phyloP scores from a whole-genome alignment of 2,797 vertebrate species.

The Urophycis tenuis region DNA sequence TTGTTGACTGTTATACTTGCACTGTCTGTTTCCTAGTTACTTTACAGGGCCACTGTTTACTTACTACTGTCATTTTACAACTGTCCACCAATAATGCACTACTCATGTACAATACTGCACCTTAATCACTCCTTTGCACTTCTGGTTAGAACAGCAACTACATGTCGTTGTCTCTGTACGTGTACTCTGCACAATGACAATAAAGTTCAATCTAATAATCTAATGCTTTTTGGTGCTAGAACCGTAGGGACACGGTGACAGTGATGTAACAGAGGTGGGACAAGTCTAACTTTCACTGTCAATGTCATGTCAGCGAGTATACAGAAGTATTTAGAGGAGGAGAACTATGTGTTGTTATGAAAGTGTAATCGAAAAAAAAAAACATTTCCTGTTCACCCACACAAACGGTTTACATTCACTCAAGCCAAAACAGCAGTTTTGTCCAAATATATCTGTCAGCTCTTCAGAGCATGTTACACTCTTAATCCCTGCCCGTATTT shows the following conservation, averaged over 20 bases:
- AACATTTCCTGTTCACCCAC: not conserved
- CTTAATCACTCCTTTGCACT: no score
- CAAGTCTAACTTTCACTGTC: not conserved
- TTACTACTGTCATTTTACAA: no score
- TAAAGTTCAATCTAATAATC: no score
- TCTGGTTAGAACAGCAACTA: no score
- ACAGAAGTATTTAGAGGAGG: not conserved
- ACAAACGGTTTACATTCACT: constrained; percentile 8
- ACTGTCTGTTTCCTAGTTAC: no score
- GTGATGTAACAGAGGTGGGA: not conserved
- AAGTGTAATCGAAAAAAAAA: not conserved
- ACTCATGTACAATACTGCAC: no score
- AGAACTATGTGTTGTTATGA: not conserved
- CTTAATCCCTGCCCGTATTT: constrained; percentile 40
- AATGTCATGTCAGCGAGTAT: not conserved
- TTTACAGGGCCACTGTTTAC: no score
- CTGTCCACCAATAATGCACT: no score
- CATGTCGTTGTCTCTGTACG: no score
- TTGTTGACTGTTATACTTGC: no score
- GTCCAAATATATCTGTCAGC: constrained; percentile 24
- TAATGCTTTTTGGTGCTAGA: no score
- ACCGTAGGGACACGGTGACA: constrained; percentile 35
- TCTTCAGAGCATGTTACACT: constrained; percentile 33
- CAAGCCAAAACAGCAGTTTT: constrained; percentile 47
- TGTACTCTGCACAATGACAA: no score